Base-by-base conservation (phyloP, 2,113 vertebrate genomes). In the Stomatorhinus ivindoensis region DNA sequence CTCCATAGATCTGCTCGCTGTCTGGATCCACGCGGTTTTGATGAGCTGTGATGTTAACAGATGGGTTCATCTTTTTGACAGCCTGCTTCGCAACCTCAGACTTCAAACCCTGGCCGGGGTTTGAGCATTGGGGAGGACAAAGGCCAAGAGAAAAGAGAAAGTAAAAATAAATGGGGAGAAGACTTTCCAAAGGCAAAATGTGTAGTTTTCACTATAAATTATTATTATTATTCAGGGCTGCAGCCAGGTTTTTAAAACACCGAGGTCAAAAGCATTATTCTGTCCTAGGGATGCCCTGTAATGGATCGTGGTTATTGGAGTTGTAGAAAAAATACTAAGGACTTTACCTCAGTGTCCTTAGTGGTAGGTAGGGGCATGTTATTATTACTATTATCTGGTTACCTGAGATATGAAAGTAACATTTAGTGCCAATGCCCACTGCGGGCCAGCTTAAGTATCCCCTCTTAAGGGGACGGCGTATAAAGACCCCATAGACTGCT, bases 11-110 rank as follows among this genome's bases (percentile, higher is more conserved):
- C 3, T 15, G 4, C 91, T 98, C 96, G 0, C 97, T 97, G 65
- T 95, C 95, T 21, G 93, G 86, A 84, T 96, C 96, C 92, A 99
- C 89, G 0, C 96, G 93, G 69, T 95, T 93, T 92, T 96, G 95
- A 86, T 95, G 92, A 3, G 96, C 91, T 0, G 69, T 95, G 91
- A 98, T 95, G 86, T 76, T 95, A 92, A 97, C 39, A 11, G 83
- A 11, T 0, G 96, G 95, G 90, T 98, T 99, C 93, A 98, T 97
- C 80, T 69, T 69, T 73, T 0, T 84, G 85, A 96, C 92, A 0
- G 96, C 97, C 0, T 91, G 93, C 0, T 95, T 96, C 0, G 97
- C 97, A 86, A 95, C 94, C 17, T 93, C 92, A 0, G 97, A 97
- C 92, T 98, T 98, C 0, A 94, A 90, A 89, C 95, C 95, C 98